phyloP scores from a whole-genome alignment of 2,797 vertebrate genomes.

The Rhyacichthys aspro region DNA sequence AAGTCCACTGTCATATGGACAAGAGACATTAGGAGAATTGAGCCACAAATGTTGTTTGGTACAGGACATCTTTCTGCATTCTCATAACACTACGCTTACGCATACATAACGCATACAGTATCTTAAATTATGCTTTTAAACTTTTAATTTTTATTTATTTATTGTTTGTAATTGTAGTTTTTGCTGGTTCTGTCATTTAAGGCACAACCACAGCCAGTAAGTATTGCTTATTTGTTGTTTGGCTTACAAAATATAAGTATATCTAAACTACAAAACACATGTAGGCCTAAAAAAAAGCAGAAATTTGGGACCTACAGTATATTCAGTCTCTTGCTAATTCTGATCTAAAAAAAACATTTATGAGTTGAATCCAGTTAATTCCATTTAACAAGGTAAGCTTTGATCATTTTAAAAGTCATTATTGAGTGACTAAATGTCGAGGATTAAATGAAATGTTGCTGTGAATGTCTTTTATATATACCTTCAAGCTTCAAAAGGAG shows the following conservation, averaged over 20 bases:
- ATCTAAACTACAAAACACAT: too few relatives aligned
- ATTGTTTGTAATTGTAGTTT: too few relatives aligned
- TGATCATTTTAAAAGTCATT: slow-evolving; percentile 73
- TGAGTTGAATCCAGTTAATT: slow-evolving; percentile 61
- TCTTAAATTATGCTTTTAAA: too few relatives aligned
- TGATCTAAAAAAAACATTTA: slow-evolving; percentile 57
- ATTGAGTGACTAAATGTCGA: slow-evolving; percentile 58
- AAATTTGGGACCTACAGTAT: slow-evolving; percentile 1
- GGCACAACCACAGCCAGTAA: too few relatives aligned
- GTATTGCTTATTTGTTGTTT: not conserved
- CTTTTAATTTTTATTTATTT: too few relatives aligned
- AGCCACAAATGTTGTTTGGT: not conserved
- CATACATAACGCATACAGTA: too few relatives aligned
- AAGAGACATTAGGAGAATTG: not conserved
- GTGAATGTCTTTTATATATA: not conserved
- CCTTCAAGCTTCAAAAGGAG: not conserved
- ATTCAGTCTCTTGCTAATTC: slow-evolving; percentile 18
- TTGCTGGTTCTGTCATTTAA: too few relatives aligned
- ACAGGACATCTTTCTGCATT: not conserved
- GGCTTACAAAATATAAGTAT: too few relatives aligned
- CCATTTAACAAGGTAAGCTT: slow-evolving; percentile 63
- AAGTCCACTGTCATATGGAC: not conserved
- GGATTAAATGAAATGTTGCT: slow-evolving; percentile 57
- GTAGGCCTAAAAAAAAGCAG: slow-evolving; percentile 6
- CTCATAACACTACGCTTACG: not conserved